phyloP scores from a whole-genome alignment of 2,113 vertebrate genomes.

The Coptodon rendalli region DNA sequence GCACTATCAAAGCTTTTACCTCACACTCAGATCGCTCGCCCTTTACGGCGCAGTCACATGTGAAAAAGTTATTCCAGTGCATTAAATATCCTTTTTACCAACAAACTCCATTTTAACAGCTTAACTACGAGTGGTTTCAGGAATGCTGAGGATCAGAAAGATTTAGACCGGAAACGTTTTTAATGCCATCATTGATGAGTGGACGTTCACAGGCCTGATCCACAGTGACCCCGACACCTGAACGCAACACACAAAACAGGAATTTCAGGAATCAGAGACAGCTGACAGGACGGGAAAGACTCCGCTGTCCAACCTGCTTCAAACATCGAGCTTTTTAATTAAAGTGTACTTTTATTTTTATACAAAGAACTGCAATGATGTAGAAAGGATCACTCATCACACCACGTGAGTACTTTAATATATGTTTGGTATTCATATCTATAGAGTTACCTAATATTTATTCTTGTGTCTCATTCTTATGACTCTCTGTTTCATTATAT shows the following conservation, averaged over 20 bases:
- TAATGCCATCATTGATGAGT: rapidly evolving
- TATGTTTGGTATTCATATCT: background rate
- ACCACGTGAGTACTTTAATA: background rate
- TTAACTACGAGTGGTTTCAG: background rate
- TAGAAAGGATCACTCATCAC: background rate
- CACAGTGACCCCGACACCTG: background rate
- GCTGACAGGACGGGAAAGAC: background rate
- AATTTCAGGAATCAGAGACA: background rate
- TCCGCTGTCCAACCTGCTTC: background rate
- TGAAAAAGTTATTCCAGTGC: background rate
- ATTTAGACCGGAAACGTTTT: background rate
- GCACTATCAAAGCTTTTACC: background rate
- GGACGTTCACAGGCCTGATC: background rate
- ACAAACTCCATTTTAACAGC: background rate
- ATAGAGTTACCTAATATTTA: background rate
- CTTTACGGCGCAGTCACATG: background rate
- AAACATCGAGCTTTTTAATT: background rate
- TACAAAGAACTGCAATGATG: background rate
- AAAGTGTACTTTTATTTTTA: background rate
- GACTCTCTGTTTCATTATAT: background rate
- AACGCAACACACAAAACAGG: background rate
- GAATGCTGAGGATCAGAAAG: background rate
- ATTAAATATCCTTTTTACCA: background rate
- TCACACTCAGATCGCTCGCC: background rate
- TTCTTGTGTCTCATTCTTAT: background rate